These are phyloP conservation scores for Styela clava DNA, from an alignment of 23 tunicate species.

Conservation along the genomic window DNA sequence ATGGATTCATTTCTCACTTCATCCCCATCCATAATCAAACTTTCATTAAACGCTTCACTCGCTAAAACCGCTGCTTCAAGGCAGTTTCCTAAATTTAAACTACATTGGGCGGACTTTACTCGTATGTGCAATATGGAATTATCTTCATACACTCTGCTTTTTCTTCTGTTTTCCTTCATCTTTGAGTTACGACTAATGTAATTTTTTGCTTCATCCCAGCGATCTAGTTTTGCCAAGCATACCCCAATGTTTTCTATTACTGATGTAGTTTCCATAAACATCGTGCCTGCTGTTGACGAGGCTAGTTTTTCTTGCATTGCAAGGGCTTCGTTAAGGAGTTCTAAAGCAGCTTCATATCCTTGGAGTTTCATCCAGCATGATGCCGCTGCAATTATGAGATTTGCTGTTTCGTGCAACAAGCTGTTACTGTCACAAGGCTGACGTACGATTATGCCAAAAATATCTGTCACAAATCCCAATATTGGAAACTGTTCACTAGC, in stretches of 20 bases:
- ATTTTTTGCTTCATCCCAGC: slow-evolving; percentile 22
- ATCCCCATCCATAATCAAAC: slow-evolving; percentile 8
- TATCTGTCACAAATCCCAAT: not conserved
- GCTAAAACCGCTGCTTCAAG: slow-evolving; percentile 16
- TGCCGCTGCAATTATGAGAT: not conserved
- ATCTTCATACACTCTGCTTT: slow-evolving; percentile 16
- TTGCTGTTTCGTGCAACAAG: slow-evolving; percentile 21
- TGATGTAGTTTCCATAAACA: not conserved
- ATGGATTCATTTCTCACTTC: slow-evolving; percentile 6
- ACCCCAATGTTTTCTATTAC: slow-evolving; percentile 21
- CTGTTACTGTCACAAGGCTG: not conserved
- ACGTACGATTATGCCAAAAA: not conserved
- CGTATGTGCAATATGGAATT: slow-evolving; percentile 8
- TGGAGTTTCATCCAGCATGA: slow-evolving; percentile 29
- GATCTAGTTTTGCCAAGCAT: slow-evolving; percentile 22
- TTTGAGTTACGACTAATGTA: slow-evolving; percentile 1
- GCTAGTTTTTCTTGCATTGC: slow-evolving; percentile 16
- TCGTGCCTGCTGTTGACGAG: not conserved
- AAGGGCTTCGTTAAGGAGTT: slow-evolving; percentile 20
- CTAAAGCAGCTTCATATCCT: slow-evolving; percentile 17
- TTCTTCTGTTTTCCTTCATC: slow-evolving; percentile 15
- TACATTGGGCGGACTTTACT: slow-evolving; percentile 27
- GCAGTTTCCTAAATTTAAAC: slow-evolving; percentile 17
- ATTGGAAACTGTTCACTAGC: not conserved
- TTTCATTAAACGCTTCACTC: slow-evolving; percentile 26